Evolutionary conservation across 2,113 vertebrate genomes (phyloP), one percentile per base, ranked within the genome.

Genomic region (Atractosteus spatula): DNA sequence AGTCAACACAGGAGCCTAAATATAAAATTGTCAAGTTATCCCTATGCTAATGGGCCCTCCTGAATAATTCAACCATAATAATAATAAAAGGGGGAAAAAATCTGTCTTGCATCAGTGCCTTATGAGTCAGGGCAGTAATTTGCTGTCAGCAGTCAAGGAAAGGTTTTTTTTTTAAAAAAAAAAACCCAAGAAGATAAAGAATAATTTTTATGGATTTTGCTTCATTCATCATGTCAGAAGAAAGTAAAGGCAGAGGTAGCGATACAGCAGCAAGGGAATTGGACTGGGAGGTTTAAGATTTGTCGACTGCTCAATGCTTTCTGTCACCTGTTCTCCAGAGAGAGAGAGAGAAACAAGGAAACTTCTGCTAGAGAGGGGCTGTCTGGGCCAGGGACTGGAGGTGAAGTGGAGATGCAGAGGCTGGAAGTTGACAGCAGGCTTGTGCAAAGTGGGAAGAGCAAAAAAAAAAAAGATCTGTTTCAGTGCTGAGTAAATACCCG

Each of bases 21-120:
- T 92, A 91, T 92, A 95, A 93, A 91, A 92, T 89, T 62, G 43
- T 82, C 73, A 84, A 61, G 82, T 80, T 85, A 86, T 86, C 83
- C 77, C 83, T 89, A 91, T 92, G 79, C 88, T 93, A 91, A 94
- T 90, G 83, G 87, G 42, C 80, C 81, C 71, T 83, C 76, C 83
- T 93, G 91, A 95, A 95, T 94, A 91, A 94, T 93, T 95, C 90
- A 95, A 81, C 74, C 85, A 68, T 81, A 85, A 87, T 91, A 91
- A 92, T 87, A 90, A 91, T 82, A 89, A 91, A 89, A 82, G 55
- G 66, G 29, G 76, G 73, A 75, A 78, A 82, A 87, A 87, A 86
- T 85, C 82, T 91, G 80, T 86, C 88, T 82, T 81, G 74, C 85
- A 84, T 82, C 78, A 86, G 81, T 88, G 69, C 66, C 65, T 79